Base-by-base conservation (phyloP, 2,113 vertebrate species). In the Balaeniceps rex region DNA sequence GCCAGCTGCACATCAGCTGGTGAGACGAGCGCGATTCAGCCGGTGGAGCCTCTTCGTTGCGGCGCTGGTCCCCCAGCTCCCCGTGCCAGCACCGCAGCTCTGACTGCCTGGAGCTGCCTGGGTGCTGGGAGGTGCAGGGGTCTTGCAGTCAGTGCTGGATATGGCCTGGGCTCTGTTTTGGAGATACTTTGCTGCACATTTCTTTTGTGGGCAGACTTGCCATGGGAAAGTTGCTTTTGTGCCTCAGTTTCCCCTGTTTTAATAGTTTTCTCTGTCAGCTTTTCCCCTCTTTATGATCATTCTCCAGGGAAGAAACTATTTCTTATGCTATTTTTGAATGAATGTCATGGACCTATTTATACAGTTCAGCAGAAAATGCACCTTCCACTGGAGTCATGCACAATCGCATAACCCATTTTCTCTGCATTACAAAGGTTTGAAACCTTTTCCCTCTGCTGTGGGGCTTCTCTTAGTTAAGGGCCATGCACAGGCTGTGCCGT, bases 21-120 rank as follows among this genome's bases (percentile, higher is more conserved):
- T n/a, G 64, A n/a, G 22, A 47, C 0, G 4, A 42, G 31, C 1
- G 8, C 2, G 6, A n/a, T 29, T 46, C 25, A 25, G 18, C 17
- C 0, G 0, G 31, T 52, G 68, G 47, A 85, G 55, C 46, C 51
- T 55, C 57, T 26, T 52, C 1, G 2, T 6, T 34, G 34, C 51
- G 26, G 44, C 2, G 1, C n/a, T 57, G 44, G 23, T 52, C 4
- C 13, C 38, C 66, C 31, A 36, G 47, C 22, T 76, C 57, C 13
- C 22, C 7, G 2, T 7, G 16, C 46, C 6, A 2, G 24, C 54
- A 38, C 26, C 0, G 0, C 49, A 24, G 61, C 49, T 72, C 55
- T 38, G 66, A 2, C 28, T 60, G 79, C 75, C 47, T 33, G 36
- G 36, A 29, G 54, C 61, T 58, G 38, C 71, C 40, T 10, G 23